Conservation (phyloP, 2,888 invertebrate genomes). For the Suillia variegata region DNA sequence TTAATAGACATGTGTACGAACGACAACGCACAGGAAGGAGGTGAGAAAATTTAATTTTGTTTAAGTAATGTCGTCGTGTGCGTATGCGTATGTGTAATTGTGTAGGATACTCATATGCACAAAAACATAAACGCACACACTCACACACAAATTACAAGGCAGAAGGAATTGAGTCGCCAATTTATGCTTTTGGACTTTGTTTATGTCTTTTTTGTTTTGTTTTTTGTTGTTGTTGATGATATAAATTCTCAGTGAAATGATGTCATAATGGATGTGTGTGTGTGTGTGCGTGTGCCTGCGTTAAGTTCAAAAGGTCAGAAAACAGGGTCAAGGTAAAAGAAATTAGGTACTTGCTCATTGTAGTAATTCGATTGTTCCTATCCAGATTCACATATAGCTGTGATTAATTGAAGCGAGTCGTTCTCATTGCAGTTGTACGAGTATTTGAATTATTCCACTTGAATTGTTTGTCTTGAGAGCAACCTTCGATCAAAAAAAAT, state of each 20-base stretch:
- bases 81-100: not conserved
- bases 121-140: not conserved
- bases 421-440: not conserved
- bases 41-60: constrained; percentile 24
- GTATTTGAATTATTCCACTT: not conserved
- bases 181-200: not conserved
- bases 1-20: not conserved
- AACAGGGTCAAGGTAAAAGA: constrained; percentile 26
- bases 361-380: too few relatives aligned
- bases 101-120: not conserved
- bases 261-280: constrained; percentile 3
- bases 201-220: not conserved
- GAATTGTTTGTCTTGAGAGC: not conserved
- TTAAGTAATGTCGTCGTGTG: constrained; percentile 19
- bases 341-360: not conserved
- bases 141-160: not conserved
- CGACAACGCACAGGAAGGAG: constrained; percentile 11
- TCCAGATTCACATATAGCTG: too few relatives aligned
- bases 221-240: too few relatives aligned
- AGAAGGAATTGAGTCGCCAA: constrained; percentile 8
- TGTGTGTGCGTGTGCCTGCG: not conserved
- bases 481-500: too few relatives aligned
- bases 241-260: not conserved
- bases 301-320: constrained; percentile 25
- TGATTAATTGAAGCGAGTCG: too few relatives aligned